Conservation (phyloP, 2,888 invertebrate genomes). For the Cynaeus angustus region DNA sequence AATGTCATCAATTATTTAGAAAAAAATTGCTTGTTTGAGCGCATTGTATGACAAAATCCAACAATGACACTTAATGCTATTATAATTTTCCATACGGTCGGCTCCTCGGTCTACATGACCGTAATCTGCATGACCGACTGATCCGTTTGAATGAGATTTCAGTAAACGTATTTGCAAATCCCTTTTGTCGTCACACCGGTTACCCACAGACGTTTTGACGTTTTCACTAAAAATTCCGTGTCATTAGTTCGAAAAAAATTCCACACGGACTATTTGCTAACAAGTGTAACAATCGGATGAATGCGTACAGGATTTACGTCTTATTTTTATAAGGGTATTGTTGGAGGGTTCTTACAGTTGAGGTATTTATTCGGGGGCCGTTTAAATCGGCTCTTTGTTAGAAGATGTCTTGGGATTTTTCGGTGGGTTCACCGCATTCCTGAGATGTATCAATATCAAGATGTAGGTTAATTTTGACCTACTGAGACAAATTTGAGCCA, state of each 20-base stretch:
- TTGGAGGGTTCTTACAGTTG: conserved; percentile 9
- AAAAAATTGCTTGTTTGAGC: conserved; percentile 42
- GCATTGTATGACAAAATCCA: conserved; percentile 40
- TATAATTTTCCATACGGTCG: conserved; percentile 67
- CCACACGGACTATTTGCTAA: conserved; percentile 31
- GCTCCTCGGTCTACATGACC: conserved; percentile 51
- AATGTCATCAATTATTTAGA: no score
- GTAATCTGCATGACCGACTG: conserved; percentile 55
- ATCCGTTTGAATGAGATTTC: conserved; percentile 53
- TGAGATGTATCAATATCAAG: background rate
- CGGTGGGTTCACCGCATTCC: background rate
- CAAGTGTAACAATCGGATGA: conserved; percentile 40
- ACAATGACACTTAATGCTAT: conserved; percentile 65
- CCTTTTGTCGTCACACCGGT: conserved; percentile 51
- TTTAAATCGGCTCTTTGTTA: conserved; percentile 19
- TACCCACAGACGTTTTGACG: conserved; percentile 52
- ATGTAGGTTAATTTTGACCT: no score
- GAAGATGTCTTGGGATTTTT: background rate
- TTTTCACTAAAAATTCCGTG: conserved; percentile 57
- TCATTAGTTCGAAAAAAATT: conserved; percentile 57
- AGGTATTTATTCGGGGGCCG: conserved; percentile 3
- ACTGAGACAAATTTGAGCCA: no score
- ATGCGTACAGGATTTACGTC: conserved; percentile 39
- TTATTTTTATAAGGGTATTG: conserved; percentile 30
- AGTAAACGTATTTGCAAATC: conserved; percentile 55